Base-by-base conservation (phyloP, 2,888 invertebrate species). In the Lycia hirtaria region DNA sequence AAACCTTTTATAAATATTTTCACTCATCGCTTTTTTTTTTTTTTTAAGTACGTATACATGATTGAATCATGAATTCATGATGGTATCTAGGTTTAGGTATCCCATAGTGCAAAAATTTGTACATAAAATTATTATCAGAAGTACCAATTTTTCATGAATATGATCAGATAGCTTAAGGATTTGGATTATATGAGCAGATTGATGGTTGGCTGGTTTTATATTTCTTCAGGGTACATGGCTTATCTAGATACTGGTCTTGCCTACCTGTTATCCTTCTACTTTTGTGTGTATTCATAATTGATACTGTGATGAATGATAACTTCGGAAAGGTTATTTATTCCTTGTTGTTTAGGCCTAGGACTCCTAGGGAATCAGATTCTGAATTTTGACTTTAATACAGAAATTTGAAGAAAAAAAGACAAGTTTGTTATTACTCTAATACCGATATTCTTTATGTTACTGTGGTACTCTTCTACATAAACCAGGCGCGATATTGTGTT, bases 301-400 rank as follows among this genome's bases (percentile, higher is more conserved):
- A 10, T 41, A 26, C 19, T 41, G 14, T 41, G 41, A 30, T n/a
- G 30, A n/a, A 24, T 24, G 24, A 40, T 14, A 33, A 24, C 45
- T 15, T 10, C 22, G 9, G 22, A 12, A 33, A 47, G 19, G 45
- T 45, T 14, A 33, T 44, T 17, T 19, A 19, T 30, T 30, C 20
- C 19, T 12, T 44, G 35, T 37, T 45, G 37, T 19, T 17, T 17
- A 4, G 10, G 19, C 6, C 15, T 17, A 15, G 6, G 15, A 14
- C 15, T 33, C 14, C 4, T n/a, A 5, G 12, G 2, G 14, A 12
- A 12, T 32, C 5, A 6, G 6, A 14, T 32, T 14, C 5, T 14
- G 3, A 5, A 2, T 1, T 3, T 35, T 17, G 3, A n/a, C 19
- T 12, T 30, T 4, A 28, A 28, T 28, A 5, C 15, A 15, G 7